Base-by-base conservation (phyloP, 2,888 invertebrate genomes). In the Brassicogethes aeneus region DNA sequence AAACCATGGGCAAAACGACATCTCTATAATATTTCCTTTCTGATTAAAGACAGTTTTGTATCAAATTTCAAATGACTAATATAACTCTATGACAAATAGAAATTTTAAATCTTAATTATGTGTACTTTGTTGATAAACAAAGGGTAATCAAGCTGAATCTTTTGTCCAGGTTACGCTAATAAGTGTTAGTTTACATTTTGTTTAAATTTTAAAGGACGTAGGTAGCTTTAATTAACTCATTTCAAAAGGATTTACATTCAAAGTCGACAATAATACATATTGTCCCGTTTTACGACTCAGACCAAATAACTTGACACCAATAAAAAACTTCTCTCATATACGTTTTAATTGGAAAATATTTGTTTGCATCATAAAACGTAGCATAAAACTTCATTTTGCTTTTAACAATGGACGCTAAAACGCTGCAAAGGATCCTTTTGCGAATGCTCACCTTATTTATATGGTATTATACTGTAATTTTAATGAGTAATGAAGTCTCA, bases 321-420 rank as follows among this genome's bases (percentile, higher is more conserved):
- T 35, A 35, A 40, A 40, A 40, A 40, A 39, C 39, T 15, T 40
- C 40, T 23, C 5, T 23, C 23, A 23, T 23, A 23, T 23, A 23
- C 23, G 23, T 23, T 23, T 23, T 23, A 23, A 23, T 23, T 23
- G 23, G 23, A 23, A 23, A 23, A 23, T 23, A 23, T 23, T 23
- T 23, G 23, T 23, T 23, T 23, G 23, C 23, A 23, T 23, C 23
- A 23, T 23, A 23, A 23, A 23, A 23, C 10, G 23, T 23, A 23
- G 23, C 23, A 23, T 23, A 23, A 23, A 23, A 23, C 23, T 23
- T 5, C 23, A 10, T 23, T 23, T 10, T 23, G 23, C 23, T 23
- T 23, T 23, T 23, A 23, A 23, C 23, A 23, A 23, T 23, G 23
- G 23, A 23, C 23, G 23, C 23, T 23, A 23, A 23, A 23, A 23